Percentiles rank a stretch among this genome's conserved stretches.
Conservation (phyloP, 2,113 vertebrate species). For the Sminthopsis crassicaudata region DNA sequence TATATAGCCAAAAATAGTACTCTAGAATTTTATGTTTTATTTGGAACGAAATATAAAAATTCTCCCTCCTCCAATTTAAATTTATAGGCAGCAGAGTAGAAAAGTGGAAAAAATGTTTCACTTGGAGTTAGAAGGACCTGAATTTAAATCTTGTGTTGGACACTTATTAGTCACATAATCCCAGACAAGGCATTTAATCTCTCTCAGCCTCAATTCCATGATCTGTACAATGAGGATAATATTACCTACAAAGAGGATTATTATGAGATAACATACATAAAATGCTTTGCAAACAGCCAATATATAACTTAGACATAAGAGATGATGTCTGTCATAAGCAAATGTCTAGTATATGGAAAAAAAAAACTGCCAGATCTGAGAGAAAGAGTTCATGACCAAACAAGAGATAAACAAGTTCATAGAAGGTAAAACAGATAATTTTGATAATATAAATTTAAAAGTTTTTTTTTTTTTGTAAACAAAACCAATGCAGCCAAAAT, state of each 20-base stretch:
- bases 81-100: neutral
- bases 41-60: neutral
- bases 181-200: neutral
- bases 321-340: neutral
- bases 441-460: neutral
- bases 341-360: neutral
- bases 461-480: neutral
- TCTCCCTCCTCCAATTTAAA: neutral
- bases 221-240: neutral
- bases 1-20: neutral
- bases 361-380: neutral
- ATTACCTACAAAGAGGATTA: neutral
- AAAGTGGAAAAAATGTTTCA: neutral
- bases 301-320: neutral
- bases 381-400: neutral
- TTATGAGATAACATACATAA: neutral
- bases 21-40: neutral
- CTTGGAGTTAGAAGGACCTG: neutral
- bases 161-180: neutral
- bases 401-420: neutral
- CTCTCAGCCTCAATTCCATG: neutral
- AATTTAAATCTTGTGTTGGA: neutral
- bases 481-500: neutral
- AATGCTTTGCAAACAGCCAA: neutral
- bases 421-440: neutral